Conservation (phyloP, 2,797 vertebrate species). For the Tapirus indicus region DNA sequence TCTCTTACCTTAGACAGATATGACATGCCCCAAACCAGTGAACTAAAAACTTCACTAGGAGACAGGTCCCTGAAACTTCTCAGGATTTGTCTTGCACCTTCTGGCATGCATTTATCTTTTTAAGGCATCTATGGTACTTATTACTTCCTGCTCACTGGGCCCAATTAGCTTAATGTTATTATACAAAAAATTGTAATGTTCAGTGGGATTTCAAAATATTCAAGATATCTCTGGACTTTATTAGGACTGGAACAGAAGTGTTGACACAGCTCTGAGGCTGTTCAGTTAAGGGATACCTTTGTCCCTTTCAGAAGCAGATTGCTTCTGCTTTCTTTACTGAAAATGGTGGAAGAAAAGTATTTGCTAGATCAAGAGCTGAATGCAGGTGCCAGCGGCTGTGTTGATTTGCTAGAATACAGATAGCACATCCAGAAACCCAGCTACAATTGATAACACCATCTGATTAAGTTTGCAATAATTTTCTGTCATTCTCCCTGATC, state of each 20-base stretch:
- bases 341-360: background rate
- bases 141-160: background rate
- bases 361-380: background rate
- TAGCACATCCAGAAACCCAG: constrained; percentile 3
- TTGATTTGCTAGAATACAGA: background rate
- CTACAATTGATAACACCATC: constrained; percentile 55
- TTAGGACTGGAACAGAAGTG: background rate
- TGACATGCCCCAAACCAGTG: background rate
- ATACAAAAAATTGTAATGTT: background rate
- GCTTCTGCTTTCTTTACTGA: background rate
- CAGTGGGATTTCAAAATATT: background rate
- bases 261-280: background rate
- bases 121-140: background rate
- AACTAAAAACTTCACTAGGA: background rate
- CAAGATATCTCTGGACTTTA: background rate
- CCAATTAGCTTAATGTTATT: background rate
- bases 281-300: background rate
- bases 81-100: background rate
- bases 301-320: background rate
- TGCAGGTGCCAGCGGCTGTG: background rate
- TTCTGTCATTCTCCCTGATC: constrained; percentile 60
- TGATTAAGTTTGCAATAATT: constrained; percentile 59
- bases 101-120: background rate
- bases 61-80: background rate
- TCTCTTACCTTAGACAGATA: background rate